These are phyloP conservation scores for Meloidogyne hapla DNA, from an alignment of 1,140 invertebrate genomes.

Conservation along the genomic window DNA sequence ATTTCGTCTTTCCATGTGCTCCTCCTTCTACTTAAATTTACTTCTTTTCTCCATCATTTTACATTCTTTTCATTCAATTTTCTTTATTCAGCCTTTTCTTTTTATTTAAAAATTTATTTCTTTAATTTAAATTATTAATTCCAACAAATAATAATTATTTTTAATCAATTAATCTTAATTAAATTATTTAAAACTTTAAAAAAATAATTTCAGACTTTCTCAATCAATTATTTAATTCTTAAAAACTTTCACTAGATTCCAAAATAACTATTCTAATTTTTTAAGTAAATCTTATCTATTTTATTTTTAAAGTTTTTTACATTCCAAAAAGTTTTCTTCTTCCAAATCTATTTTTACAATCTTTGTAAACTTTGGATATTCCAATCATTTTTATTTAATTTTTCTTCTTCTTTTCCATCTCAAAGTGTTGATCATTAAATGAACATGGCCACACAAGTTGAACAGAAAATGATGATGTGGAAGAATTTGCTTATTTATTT, in stretches of 20 bases:
- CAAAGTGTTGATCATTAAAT: background rate
- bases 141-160: too few relatives aligned
- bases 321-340: background rate
- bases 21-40: background rate
- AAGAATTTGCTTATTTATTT: background rate
- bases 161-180: too few relatives aligned
- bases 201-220: too few relatives aligned
- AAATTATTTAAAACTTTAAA: too few relatives aligned
- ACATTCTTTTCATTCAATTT: background rate
- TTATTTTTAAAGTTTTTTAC: background rate
- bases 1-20: constrained; percentile 3
- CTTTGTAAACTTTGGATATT: background rate
- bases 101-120: background rate
- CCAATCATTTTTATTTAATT: too few relatives aligned
- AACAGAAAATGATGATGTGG: background rate
- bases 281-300: background rate
- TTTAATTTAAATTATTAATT: too few relatives aligned
- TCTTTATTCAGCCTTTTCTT: background rate
- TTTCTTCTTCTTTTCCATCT: background rate
- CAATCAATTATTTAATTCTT: too few relatives aligned
- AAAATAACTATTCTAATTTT: too few relatives aligned
- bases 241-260: too few relatives aligned
- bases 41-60: background rate
- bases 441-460: background rate
- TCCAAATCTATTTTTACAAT: background rate